Conservation (phyloP, 2,888 invertebrate genomes). For the Ethmia dodecea region DNA sequence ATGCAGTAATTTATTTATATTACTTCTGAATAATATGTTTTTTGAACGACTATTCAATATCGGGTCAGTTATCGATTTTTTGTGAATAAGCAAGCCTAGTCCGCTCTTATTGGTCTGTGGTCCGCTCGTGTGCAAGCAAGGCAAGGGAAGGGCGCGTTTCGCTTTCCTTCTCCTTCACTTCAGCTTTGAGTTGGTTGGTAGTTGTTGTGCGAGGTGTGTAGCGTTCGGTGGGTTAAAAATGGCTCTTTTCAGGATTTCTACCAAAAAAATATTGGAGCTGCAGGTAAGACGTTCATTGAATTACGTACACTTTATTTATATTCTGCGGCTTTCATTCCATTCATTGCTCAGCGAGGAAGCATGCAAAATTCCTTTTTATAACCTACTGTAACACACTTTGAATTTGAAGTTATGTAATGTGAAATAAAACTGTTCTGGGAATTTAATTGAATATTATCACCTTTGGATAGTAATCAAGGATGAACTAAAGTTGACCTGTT, state of each 20-base stretch:
- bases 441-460: no score
- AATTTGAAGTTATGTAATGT: constrained; percentile 48
- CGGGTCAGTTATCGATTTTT: no score
- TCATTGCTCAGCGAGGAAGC: constrained; percentile 11
- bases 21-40: no score
- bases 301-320: constrained; percentile 7
- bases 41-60: no score
- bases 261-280: constrained; percentile 78
- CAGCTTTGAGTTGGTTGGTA: constrained; percentile 33
- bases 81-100: no score
- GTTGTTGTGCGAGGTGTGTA: constrained; percentile 46
- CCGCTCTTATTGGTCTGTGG: no score
- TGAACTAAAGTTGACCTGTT: no score
- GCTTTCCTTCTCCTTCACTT: neutral
- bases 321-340: constrained; percentile 7
- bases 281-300: constrained; percentile 62
- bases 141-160: neutral
- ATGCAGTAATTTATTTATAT: no score
- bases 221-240: constrained; percentile 68
- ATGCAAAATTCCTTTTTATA: constrained; percentile 27
- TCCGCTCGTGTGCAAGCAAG: no score
- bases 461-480: no score
- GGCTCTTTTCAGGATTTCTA: constrained; percentile 82
- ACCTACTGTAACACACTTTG: constrained; percentile 42
- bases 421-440: constrained; percentile 40